A percentile compares a stretch with the other conserved stretches of the same genome.
Evolutionary conservation across 2,888 invertebrate genomes (phyloP).

Genomic region (Chymomyza procnemis): DNA sequence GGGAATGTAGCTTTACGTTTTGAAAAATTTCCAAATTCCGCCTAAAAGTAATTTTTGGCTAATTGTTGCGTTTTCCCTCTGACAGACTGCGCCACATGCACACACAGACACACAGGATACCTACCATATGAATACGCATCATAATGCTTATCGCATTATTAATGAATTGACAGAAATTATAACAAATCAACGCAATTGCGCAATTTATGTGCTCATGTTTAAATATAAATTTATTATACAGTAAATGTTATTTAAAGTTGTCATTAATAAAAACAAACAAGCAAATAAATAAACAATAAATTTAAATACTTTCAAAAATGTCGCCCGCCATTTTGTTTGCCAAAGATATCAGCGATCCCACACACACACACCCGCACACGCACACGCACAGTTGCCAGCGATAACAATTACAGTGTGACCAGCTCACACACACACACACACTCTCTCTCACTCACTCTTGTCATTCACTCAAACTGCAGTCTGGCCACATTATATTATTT

Average conservation of each 20-base stretch:
- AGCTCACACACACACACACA: background rate
- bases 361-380: background rate
- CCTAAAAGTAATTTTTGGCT: conserved; percentile 26
- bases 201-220: conserved; percentile 28
- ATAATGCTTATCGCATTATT: conserved; percentile 39
- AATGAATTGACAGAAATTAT: conserved; percentile 35
- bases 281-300: background rate
- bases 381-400: too few relatives aligned
- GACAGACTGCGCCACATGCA: background rate
- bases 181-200: conserved; percentile 41
- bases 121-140: conserved; percentile 26
- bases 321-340: conserved; percentile 1
- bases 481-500: background rate
- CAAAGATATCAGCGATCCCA: background rate
- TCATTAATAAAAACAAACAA: background rate
- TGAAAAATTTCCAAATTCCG: too few relatives aligned
- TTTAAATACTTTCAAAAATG: background rate
- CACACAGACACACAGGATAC: background rate
- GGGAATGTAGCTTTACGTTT: too few relatives aligned
- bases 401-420: background rate
- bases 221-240: conserved; percentile 6
- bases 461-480: background rate
- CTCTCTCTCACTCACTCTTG: background rate
- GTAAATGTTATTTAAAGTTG: background rate
- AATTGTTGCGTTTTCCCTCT: conserved; percentile 21